A percentile compares a stretch with the other conserved stretches of the same genome.
These are phyloP conservation scores for Conomelus anceps DNA, from an alignment of 2,888 invertebrate genomes.

Conservation along the genomic window DNA sequence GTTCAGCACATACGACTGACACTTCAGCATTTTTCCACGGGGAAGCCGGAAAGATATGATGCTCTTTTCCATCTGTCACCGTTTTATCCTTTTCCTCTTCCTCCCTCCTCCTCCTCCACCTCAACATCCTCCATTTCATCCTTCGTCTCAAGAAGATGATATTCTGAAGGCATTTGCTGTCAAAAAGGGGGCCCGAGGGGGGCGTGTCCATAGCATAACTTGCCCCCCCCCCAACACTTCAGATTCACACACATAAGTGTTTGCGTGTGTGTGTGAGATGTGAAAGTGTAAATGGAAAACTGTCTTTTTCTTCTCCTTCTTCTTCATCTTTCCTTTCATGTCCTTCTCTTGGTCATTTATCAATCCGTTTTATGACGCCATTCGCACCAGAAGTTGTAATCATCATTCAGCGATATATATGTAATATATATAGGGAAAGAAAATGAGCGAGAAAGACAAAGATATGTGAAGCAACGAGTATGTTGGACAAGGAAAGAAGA, in stretches of 20 bases:
- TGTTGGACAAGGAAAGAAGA: background rate
- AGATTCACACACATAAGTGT: too few relatives aligned
- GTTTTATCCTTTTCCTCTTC: background rate
- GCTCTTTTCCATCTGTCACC: background rate
- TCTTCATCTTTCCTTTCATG: background rate
- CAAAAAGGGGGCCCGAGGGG: too few relatives aligned
- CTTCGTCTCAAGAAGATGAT: background rate
- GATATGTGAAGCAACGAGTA: background rate
- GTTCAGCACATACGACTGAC: too few relatives aligned
- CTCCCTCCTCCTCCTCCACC: background rate
- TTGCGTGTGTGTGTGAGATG: too few relatives aligned
- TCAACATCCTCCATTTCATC: background rate
- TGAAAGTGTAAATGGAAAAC: too few relatives aligned
- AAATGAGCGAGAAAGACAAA: background rate
- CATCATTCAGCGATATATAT: background rate
- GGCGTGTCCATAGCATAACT: too few relatives aligned
- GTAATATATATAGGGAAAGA: too few relatives aligned
- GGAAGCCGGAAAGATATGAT: too few relatives aligned
- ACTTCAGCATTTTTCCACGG: too few relatives aligned
- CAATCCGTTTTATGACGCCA: background rate
- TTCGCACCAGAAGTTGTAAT: background rate
- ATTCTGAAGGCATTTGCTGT: too few relatives aligned
- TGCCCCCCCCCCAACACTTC: too few relatives aligned
- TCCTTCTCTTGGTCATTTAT: background rate
- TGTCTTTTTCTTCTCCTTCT: background rate